phyloP scores from a whole-genome alignment of 1,140 invertebrate genomes.

The Zaprionus tsacasi region DNA sequence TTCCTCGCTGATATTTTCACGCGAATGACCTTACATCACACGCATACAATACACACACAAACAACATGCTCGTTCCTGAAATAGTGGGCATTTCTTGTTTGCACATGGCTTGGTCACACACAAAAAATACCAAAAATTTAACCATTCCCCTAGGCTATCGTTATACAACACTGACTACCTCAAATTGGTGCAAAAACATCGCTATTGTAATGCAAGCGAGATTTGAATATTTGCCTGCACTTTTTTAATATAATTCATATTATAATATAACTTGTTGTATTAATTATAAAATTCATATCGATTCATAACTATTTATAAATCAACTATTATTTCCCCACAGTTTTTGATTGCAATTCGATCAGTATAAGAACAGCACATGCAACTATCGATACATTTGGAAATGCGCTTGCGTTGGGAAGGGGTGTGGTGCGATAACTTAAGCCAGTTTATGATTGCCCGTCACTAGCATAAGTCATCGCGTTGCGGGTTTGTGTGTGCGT shows the following conservation, averaged over 20 bases:
- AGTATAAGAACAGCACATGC: too few species aligned
- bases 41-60: slow-evolving; percentile 71
- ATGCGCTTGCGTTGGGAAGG: slow-evolving; percentile 20
- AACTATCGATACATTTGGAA: slow-evolving; percentile 16
- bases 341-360: not conserved
- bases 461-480: slow-evolving; percentile 51
- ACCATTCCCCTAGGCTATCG: not conserved
- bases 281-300: too few species aligned
- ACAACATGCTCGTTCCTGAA: slow-evolving; percentile 33
- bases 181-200: not conserved
- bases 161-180: slow-evolving; percentile 13
- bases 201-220: not conserved
- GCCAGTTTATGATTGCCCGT: slow-evolving; percentile 38
- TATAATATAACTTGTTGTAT: too few species aligned
- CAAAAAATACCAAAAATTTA: slow-evolving; percentile 38
- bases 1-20: slow-evolving; percentile 78
- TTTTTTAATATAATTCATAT: too few species aligned
- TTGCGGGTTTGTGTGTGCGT: slow-evolving; percentile 32
- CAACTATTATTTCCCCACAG: too few species aligned
- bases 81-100: slow-evolving; percentile 16
- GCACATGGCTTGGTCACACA: slow-evolving; percentile 19
- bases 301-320: too few species aligned
- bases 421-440: slow-evolving; percentile 50
- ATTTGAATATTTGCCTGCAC: not conserved
- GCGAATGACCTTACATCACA: slow-evolving; percentile 79